Evolutionary conservation across 2,113 vertebrate genomes (phyloP), one percentile per base, ranked within the genome.

Genomic region (Elephas maximus): DNA sequence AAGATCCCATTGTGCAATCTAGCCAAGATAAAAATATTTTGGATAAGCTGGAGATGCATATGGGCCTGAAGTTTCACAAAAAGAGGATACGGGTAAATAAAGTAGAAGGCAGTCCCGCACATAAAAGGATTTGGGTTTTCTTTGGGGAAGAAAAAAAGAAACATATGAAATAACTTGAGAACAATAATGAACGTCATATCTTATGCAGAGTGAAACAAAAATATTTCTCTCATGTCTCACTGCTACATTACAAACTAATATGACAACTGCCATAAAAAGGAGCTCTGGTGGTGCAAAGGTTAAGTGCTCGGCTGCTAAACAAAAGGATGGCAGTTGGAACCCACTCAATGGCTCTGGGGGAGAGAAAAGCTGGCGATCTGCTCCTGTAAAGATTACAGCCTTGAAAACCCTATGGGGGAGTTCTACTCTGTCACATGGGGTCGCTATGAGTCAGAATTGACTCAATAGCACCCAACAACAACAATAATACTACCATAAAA

Each of bases 1-100:
- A 95, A 91, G 79, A 90, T 96, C 15, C n/a, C 12, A 92, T 17
- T 96, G 33, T 67, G 41, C 14, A 90, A 67, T 28, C 21, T 80
- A 88, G 73, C 44, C 51, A 87, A 87, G 62, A 83, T 60, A 86
- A 96, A 83, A 91, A 5, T 92, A 90, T 78, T 95, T 69, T 65
- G 57, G 73, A 77, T 60, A 86, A 90, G 30, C 14, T 23, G 30
- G n/a, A 87, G 77, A 91, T 37, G 76, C 86, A 78, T 1, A 69
- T 24, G 17, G 51, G 15, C 4, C 69, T 85, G 20, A 96, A 92
- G 23, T 65, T 33, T 77, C 63, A 92, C 24, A 89, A 78, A 65
- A 92, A 89, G 37, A 85, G 8, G 15, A 65, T 1, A 63, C 23
- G 78, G 30, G 74, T 20, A 79, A 89, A 76, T 63, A 94, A 51